Percentiles rank a stretch among this genome's conserved stretches.
These are phyloP conservation scores for Rattus rattus DNA, from an alignment of 2,113 vertebrate species.

Conservation along the genomic window DNA sequence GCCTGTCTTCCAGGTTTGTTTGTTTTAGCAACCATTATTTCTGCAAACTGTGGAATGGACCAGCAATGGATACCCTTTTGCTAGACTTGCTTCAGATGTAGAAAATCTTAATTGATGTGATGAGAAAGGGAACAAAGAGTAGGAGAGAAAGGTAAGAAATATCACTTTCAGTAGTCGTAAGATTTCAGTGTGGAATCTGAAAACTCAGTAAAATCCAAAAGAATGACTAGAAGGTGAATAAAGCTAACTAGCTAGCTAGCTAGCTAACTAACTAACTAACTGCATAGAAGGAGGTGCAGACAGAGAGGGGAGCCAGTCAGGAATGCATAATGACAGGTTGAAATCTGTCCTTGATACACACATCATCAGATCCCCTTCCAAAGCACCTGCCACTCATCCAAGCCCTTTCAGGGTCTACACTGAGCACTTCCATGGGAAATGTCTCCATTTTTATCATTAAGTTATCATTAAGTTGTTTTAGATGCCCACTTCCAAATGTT, in stretches of 20 bases:
- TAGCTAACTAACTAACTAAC: neutral
- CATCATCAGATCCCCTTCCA: neutral
- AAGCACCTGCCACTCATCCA: neutral
- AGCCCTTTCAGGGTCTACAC: neutral
- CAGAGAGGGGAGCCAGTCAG: neutral
- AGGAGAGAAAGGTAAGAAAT: neutral
- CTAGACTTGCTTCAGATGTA: slow-evolving; percentile 36
- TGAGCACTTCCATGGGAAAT: neutral
- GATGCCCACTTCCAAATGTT: neutral
- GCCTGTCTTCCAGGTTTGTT: slow-evolving; percentile 36
- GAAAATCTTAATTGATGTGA: neutral
- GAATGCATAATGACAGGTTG: slow-evolving; percentile 36
- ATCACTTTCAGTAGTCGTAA: neutral
- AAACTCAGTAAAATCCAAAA: neutral
- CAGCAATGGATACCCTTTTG: neutral
- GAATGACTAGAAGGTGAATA: slow-evolving; percentile 16
- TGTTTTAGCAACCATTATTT: slow-evolving; percentile 6
- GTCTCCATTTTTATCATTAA: neutral
- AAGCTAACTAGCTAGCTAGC: neutral
- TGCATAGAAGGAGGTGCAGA: neutral
- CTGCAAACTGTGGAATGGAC: neutral
- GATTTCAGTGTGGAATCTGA: neutral
- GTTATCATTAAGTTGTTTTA: neutral
- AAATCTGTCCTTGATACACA: neutral
- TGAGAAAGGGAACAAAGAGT: neutral